Conservation (phyloP, 1,140 invertebrate species). For the Orchestia grillus region DNA sequence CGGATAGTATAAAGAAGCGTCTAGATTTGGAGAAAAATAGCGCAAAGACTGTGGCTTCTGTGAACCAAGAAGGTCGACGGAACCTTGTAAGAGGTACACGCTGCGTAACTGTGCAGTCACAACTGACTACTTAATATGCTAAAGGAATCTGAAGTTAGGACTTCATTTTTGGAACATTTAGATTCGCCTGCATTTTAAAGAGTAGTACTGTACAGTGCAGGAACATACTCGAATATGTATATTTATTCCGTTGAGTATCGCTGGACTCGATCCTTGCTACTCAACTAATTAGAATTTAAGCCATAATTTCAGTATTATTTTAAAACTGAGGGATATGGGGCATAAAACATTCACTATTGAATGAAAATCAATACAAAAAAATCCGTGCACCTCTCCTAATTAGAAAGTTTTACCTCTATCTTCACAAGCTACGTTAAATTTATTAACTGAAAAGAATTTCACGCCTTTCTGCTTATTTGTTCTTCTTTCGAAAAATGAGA, state of each 20-base stretch:
- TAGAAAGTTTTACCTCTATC: no score
- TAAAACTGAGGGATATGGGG: no score
- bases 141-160: no score
- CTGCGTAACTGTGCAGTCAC: neutral
- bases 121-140: neutral
- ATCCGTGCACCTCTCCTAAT: no score
- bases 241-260: neutral
- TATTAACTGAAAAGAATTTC: neutral
- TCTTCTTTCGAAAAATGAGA: neutral
- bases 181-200: no score
- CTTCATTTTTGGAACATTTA: no score
- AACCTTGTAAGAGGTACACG: neutral
- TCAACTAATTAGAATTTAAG: neutral
- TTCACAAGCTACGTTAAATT: neutral
- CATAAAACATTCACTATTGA: no score
- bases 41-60: neutral
- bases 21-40: neutral
- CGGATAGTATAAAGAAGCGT: neutral
- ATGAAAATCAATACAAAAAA: no score
- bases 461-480: neutral
- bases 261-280: neutral
- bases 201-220: no score
- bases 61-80: neutral
- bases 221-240: no score
- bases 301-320: no score